These are phyloP conservation scores for Hephaestus fuliginosus DNA, from an alignment of 2,797 vertebrate genomes.

Conservation along the genomic window DNA sequence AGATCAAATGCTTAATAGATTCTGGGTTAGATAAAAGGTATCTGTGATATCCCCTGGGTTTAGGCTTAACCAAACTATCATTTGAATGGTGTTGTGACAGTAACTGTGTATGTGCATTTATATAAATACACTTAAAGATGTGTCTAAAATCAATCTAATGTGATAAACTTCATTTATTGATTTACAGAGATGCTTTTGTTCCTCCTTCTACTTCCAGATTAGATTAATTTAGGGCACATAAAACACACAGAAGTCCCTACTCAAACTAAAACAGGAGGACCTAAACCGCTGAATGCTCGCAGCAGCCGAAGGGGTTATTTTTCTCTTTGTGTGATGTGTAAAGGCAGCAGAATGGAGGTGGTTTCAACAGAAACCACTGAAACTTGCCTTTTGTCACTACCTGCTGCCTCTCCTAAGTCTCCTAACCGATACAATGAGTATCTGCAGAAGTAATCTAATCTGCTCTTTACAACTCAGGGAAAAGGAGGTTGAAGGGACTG, in stretches of 20 bases:
- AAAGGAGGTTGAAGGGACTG: neutral
- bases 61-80: neutral
- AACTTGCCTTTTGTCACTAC: slow-evolving; percentile 69
- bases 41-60: neutral
- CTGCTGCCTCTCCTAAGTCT: slow-evolving; percentile 19
- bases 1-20: slow-evolving; percentile 25
- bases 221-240: neutral
- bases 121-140: neutral
- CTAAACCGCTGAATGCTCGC: neutral
- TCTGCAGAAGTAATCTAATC: slow-evolving; percentile 23
- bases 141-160: neutral
- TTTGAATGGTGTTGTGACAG: accelerated
- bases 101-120: neutral
- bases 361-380: slow-evolving; percentile 81
- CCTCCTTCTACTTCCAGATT: neutral
- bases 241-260: neutral
- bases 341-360: slow-evolving; percentile 53
- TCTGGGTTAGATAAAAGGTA: neutral
- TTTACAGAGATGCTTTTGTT: neutral
- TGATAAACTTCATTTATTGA: neutral
- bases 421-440: neutral
- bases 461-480: slow-evolving; percentile 3
- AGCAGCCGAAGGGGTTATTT: slow-evolving; percentile 28
- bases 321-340: slow-evolving; percentile 30
- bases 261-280: neutral